Conservation (phyloP, 1,140 invertebrate species). For the Acromyrmex echinatior region DNA sequence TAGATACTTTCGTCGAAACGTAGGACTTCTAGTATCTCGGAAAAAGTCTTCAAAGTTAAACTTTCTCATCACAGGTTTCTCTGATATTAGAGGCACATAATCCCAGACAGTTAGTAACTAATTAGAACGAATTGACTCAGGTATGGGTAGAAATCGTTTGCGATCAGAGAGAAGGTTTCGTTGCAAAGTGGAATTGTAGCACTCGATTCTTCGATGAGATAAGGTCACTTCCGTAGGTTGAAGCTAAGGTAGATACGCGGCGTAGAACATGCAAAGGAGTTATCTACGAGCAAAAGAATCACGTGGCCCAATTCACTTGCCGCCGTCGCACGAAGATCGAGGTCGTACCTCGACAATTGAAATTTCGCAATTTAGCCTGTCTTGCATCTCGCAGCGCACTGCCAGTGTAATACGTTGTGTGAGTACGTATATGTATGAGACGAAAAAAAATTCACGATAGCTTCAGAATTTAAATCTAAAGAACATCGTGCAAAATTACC, state of each 20-base stretch:
- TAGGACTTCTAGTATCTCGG: constrained; percentile 6
- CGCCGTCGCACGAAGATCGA: constrained; percentile 70
- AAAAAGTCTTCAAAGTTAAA: constrained; percentile 1
- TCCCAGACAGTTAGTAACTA: not conserved
- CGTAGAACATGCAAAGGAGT: constrained; percentile 23
- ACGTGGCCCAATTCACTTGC: constrained; percentile 61
- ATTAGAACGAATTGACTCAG: constrained; percentile 14
- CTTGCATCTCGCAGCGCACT: constrained; percentile 45
- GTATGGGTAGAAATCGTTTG: constrained; percentile 10
- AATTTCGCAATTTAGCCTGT: constrained; percentile 67
- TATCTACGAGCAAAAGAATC: constrained; percentile 31
- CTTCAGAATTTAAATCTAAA: constrained; percentile 12
- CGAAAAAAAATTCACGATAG: constrained; percentile 41
- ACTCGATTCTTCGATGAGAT: constrained; percentile 26
- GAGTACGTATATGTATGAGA: not conserved
- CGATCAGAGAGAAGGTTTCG: constrained; percentile 22
- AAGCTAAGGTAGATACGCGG: constrained; percentile 27
- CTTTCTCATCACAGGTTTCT: constrained; percentile 42
- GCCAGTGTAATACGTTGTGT: constrained; percentile 27
- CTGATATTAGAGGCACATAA: constrained; percentile 25
- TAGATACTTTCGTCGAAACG: constrained; percentile 30
- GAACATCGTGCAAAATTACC: not conserved
- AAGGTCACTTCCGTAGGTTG: constrained; percentile 47
- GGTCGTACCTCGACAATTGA: constrained; percentile 74
- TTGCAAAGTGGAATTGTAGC: constrained; percentile 18